Conservation (phyloP, 2,797 vertebrate species). For the Epinephelus malabaricus region DNA sequence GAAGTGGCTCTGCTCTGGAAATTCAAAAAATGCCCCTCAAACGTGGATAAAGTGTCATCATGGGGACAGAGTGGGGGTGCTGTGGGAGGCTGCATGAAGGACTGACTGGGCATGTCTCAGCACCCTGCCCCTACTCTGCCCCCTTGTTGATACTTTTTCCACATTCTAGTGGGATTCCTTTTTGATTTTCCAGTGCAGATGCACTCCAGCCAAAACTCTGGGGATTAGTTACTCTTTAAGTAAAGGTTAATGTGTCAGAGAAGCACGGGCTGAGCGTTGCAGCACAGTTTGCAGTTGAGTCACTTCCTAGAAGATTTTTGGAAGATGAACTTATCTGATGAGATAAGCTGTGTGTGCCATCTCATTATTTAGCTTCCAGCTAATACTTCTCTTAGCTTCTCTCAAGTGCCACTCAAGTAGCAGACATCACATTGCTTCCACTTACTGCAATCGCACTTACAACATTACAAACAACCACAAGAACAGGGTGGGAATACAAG, state of each 20-base stretch:
- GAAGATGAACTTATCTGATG: not conserved
- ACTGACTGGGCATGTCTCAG: too few species aligned
- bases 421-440: not conserved
- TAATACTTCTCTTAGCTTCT: not conserved
- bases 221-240: not conserved
- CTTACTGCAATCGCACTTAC: not conserved
- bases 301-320: not conserved
- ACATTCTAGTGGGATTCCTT: too few species aligned
- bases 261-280: not conserved
- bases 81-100: too few species aligned
- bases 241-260: not conserved
- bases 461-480: not conserved
- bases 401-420: constrained; percentile 6
- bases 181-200: too few species aligned
- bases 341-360: not conserved
- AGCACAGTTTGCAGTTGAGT: not conserved
- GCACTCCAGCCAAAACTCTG: too few species aligned
- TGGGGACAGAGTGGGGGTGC: too few species aligned
- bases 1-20: too few species aligned
- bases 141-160: too few species aligned
- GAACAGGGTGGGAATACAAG: not conserved
- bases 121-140: too few species aligned
- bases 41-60: too few species aligned
- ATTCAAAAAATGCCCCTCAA: too few species aligned
- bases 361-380: not conserved